Evolutionary conservation across 2,797 vertebrate species (phyloP).

Genomic region (Carcharodon carcharias): DNA sequence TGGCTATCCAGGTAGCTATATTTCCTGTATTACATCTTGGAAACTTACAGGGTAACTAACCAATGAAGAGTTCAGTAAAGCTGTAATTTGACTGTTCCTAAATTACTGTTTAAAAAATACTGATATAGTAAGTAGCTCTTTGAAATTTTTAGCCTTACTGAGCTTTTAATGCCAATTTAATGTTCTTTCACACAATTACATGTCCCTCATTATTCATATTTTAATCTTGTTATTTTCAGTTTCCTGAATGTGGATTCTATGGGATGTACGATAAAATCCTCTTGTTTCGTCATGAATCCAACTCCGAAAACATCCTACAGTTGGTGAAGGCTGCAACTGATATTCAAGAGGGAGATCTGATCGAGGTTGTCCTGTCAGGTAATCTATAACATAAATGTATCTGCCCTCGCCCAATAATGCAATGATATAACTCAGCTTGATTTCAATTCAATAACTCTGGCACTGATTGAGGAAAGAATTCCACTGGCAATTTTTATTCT

Average conservation of each 20-base stretch:
- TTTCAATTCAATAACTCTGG: background rate
- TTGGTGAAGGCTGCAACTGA: constrained; percentile 80
- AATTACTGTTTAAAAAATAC: background rate
- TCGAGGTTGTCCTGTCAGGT: constrained; percentile 95
- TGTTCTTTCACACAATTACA: background rate
- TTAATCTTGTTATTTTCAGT: constrained; percentile 57
- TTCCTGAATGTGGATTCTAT: constrained; percentile 93
- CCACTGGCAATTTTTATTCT: background rate
- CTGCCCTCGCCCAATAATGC: too few species aligned
- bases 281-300: constrained; percentile 84
- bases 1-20: background rate
- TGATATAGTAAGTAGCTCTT: background rate
- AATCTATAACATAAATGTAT: constrained; percentile 40
- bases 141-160: background rate
- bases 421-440: background rate
- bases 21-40: too few species aligned
- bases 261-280: constrained; percentile 96
- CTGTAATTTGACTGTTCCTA: background rate
- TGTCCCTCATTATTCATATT: background rate
- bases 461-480: background rate
- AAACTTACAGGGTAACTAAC: background rate
- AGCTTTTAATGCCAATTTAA: background rate
- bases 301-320: constrained; percentile 85
- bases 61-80: background rate
- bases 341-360: constrained; percentile 90